phyloP scores from a whole-genome alignment of 2,113 vertebrate species.

The Gnathonemus echidnorhynchus region DNA sequence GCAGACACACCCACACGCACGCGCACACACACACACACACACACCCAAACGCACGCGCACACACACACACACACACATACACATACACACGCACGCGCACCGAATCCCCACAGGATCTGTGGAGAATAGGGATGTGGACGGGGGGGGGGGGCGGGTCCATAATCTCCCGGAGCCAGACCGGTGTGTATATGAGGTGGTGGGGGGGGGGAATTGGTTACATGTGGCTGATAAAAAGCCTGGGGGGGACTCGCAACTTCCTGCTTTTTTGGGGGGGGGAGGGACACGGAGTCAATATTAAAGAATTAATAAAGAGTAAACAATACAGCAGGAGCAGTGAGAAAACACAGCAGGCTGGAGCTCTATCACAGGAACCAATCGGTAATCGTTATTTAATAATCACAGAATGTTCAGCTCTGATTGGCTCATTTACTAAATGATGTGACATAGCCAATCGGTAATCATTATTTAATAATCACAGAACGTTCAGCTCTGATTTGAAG shows the following conservation, averaged over 20 bases:
- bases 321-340: neutral
- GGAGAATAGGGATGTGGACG: neutral
- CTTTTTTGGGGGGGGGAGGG: neutral
- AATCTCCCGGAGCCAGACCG: too few species aligned
- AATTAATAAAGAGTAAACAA: neutral
- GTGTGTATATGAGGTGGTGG: neutral
- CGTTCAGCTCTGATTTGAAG: neutral
- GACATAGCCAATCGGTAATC: neutral
- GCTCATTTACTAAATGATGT: neutral
- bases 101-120: neutral
- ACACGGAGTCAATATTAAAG: neutral
- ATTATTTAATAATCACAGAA: neutral
- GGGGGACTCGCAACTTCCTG: neutral
- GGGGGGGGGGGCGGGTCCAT: neutral
- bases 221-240: neutral
- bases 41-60: neutral
- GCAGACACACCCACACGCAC: constrained; percentile 14
- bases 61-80: neutral
- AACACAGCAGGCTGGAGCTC: neutral
- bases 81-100: neutral
- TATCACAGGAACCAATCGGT: neutral
- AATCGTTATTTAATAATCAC: neutral
- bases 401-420: neutral
- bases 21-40: neutral
- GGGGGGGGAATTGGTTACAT: neutral